Conservation (phyloP, 2,113 vertebrate genomes). For the Nothobranchius furzeri region DNA sequence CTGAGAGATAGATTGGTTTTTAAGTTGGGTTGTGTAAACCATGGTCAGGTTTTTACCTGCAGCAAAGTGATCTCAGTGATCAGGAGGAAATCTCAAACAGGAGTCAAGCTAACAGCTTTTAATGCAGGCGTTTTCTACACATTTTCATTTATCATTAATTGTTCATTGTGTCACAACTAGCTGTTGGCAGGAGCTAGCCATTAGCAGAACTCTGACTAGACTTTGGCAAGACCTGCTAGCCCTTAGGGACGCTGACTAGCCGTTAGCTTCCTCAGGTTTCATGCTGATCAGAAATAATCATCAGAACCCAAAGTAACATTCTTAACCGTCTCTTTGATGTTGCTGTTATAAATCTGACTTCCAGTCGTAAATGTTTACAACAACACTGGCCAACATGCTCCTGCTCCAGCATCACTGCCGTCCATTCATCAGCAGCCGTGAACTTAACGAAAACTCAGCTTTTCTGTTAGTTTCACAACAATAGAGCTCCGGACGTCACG, state of each 20-base stretch:
- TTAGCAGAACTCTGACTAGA: too few species aligned
- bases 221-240: too few species aligned
- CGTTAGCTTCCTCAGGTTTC: background rate
- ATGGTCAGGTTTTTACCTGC: background rate
- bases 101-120: background rate
- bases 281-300: background rate
- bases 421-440: constrained; percentile 54
- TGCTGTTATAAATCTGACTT: constrained; percentile 63
- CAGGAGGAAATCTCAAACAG: background rate
- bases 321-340: constrained; percentile 17
- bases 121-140: too few species aligned
- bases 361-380: constrained; percentile 79
- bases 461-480: constrained; percentile 3
- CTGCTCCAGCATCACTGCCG: constrained; percentile 62
- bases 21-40: background rate
- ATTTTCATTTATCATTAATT: too few species aligned
- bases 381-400: constrained; percentile 64
- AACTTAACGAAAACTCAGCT: constrained; percentile 15
- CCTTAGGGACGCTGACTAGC: too few species aligned
- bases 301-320: background rate
- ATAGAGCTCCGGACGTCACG: too few species aligned
- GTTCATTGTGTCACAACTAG: too few species aligned
- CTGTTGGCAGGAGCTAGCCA: too few species aligned
- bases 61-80: background rate
- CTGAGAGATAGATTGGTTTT: constrained; percentile 1